A percentile compares a stretch with the other conserved stretches of the same genome.
phyloP scores from a whole-genome alignment of 2,888 invertebrate genomes.

The Bombyx huttoni region DNA sequence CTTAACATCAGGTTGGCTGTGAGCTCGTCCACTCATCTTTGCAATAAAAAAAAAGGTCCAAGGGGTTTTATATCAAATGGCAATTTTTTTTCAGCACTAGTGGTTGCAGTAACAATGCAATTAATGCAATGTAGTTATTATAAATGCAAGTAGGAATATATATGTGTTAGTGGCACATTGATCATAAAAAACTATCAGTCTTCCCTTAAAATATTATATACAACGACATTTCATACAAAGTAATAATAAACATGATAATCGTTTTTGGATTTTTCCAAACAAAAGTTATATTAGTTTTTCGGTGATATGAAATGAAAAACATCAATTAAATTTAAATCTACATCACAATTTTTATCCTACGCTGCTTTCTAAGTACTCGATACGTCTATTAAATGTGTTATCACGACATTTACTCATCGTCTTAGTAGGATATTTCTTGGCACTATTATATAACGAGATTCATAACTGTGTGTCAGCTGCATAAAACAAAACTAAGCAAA shows the following conservation, averaged over 20 bases:
- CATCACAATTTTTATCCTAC: neutral
- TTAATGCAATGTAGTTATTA: no score
- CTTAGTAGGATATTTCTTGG: slow-evolving; percentile 37
- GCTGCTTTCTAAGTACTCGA: neutral
- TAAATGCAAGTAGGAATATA: neutral
- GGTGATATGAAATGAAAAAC: neutral
- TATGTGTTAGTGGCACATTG: slow-evolving; percentile 45
- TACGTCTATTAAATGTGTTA: neutral
- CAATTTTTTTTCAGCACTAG: no score
- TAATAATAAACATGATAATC: neutral
- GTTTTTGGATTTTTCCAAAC: neutral
- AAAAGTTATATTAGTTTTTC: no score
- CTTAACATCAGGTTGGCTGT: no score
- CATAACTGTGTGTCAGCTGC: slow-evolving; percentile 40
- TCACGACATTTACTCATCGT: slow-evolving; percentile 7
- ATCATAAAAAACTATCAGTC: slow-evolving; percentile 64
- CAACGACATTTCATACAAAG: slow-evolving; percentile 10
- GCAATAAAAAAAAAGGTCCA: no score
- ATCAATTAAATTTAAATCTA: neutral
- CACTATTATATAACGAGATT: slow-evolving; percentile 29
- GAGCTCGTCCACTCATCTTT: no score
- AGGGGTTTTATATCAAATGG: no score
- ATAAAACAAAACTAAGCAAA: slow-evolving; percentile 25
- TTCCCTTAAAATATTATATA: slow-evolving; percentile 41
- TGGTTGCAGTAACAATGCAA: no score